Conservation (phyloP, 2,797 vertebrate genomes). For the Rhincodon typus region DNA sequence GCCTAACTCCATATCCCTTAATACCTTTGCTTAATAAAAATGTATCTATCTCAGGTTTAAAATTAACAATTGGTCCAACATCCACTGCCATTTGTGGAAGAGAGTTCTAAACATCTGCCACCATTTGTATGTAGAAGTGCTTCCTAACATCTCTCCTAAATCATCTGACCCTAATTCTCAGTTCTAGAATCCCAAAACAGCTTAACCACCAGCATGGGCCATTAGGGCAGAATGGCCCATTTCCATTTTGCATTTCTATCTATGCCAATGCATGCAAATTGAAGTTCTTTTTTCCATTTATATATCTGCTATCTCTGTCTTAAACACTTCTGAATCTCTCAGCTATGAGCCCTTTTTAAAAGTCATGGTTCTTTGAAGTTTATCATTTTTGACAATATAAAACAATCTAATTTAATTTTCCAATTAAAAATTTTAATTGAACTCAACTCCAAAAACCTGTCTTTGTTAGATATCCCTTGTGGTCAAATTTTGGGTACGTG, state of each 20-base stretch:
- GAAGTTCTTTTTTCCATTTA: background rate
- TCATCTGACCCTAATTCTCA: too few species aligned
- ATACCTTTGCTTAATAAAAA: too few species aligned
- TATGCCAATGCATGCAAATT: background rate
- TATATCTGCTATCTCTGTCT: background rate
- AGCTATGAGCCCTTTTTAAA: background rate
- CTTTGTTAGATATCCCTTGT: slow-evolving; percentile 4
- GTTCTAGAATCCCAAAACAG: too few species aligned
- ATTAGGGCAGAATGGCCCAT: background rate
- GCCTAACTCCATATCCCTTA: too few species aligned
- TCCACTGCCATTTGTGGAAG: too few species aligned
- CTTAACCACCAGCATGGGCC: background rate
- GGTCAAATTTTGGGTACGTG: background rate
- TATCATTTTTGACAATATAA: slow-evolving; percentile 13
- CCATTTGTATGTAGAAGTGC: too few species aligned
- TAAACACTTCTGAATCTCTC: background rate
- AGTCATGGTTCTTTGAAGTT: background rate
- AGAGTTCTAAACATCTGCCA: too few species aligned
- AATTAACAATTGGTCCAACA: too few species aligned
- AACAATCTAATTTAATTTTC: slow-evolving; percentile 34
- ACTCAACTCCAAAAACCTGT: background rate
- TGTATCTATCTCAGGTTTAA: too few species aligned
- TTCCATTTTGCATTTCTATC: background rate
- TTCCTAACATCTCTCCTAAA: too few species aligned
- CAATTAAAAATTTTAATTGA: slow-evolving; percentile 25